Evolutionary conservation across 2,888 invertebrate genomes (phyloP).

Genomic region (Biston stratarius): DNA sequence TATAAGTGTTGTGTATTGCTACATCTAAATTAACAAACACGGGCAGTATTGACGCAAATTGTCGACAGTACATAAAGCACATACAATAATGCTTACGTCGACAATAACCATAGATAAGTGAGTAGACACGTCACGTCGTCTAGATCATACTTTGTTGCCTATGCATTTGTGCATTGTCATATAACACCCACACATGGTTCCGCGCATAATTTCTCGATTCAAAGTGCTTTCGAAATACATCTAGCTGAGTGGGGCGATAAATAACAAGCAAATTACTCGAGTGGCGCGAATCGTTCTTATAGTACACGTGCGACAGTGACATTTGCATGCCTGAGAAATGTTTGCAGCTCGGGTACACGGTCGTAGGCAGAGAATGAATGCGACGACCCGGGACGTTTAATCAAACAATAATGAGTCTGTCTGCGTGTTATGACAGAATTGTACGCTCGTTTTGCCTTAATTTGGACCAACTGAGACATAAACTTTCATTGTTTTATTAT

Average conservation of each 20-base stretch:
- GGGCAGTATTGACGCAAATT: background rate
- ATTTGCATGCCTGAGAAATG: slow-evolving; percentile 79
- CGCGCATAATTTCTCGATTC: slow-evolving; percentile 81
- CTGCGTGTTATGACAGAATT: slow-evolving; percentile 21
- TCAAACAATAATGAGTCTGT: slow-evolving; percentile 48
- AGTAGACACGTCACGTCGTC: slow-evolving; percentile 44
- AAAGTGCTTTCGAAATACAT: slow-evolving; percentile 77
- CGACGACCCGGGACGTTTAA: slow-evolving; percentile 50
- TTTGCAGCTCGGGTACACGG: slow-evolving; percentile 55
- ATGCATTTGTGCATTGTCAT: slow-evolving; percentile 79
- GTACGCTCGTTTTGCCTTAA: slow-evolving; percentile 27
- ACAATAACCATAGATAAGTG: slow-evolving; percentile 37
- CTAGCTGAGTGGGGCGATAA: slow-evolving; percentile 71
- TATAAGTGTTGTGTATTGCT: background rate
- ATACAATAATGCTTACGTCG: slow-evolving; percentile 25
- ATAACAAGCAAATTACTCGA: slow-evolving; percentile 82
- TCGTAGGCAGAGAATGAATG: slow-evolving; percentile 48
- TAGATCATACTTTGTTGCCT: slow-evolving; percentile 52
- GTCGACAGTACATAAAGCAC: slow-evolving; percentile 14
- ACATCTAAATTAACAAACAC: background rate
- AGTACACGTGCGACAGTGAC: slow-evolving; percentile 67
- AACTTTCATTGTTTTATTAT: background rate
- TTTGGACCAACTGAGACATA: slow-evolving; percentile 9
- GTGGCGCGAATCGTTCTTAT: slow-evolving; percentile 57
- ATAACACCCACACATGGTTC: slow-evolving; percentile 74